phyloP scores from a whole-genome alignment of 2,888 invertebrate genomes.

The Autographa pulchrina region DNA sequence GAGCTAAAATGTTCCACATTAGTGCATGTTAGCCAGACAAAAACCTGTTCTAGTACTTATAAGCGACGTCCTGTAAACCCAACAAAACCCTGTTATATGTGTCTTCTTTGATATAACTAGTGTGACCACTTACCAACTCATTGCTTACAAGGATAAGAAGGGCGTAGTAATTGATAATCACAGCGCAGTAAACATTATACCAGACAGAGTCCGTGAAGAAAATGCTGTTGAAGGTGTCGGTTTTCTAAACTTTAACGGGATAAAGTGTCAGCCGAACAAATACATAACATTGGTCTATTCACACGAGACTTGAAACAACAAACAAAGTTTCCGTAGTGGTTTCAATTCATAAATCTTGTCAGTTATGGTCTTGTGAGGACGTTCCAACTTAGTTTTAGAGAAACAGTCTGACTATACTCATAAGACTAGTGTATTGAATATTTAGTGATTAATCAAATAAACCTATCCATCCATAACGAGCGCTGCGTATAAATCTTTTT shows the following conservation, averaged over 20 bases:
- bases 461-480: not conserved
- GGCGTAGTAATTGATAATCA: conserved; percentile 28
- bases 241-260: not conserved
- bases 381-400: not conserved
- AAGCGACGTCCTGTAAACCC: conserved; percentile 47
- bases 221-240: not conserved
- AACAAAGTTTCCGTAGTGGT: conserved; percentile 1
- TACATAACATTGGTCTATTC: not conserved
- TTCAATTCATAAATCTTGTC: conserved; percentile 2
- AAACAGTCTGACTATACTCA: not conserved
- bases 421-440: not conserved
- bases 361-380: conserved; percentile 2
- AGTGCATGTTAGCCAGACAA: conserved; percentile 25
- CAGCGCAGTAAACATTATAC: conserved; percentile 12
- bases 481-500: not conserved
- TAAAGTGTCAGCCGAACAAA: conserved; percentile 2
- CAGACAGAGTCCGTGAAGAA: not conserved
- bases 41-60: conserved; percentile 46
- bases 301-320: conserved; percentile 4
- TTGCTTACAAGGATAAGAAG: conserved; percentile 42
- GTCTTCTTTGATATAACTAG: conserved; percentile 49
- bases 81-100: conserved; percentile 51
- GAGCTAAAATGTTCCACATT: conserved; percentile 39
- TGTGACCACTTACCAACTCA: conserved; percentile 47
- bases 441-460: not conserved